Evolutionary conservation across 2,113 vertebrate genomes (phyloP), one percentile per base, ranked within the genome.

Genomic region (Colinus virginianus): DNA sequence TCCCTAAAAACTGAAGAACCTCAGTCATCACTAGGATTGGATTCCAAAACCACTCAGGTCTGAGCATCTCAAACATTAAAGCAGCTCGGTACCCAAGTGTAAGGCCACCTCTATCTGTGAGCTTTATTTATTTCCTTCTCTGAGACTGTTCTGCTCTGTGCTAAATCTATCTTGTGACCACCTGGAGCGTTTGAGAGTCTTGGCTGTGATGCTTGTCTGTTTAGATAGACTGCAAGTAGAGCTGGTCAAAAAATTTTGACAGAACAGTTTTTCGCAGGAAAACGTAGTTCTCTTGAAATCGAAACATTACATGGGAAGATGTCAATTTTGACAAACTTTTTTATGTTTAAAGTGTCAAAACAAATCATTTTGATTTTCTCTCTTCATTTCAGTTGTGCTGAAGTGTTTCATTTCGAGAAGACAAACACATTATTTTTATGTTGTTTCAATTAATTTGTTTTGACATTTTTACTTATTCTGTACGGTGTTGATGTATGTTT

Each of bases 171-270:
- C 94, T 91, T 63, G 91, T 68, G 95, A 78, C 91, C 95, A 96
- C 95, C 94, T 95, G 96, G 93, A 92, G 94, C 21, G 18, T 95
- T 95, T 78, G 79, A 68, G 84, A 95, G 85, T 68, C 91, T 94
- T 95, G 87, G 87, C 95, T 95, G 79, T 91, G 94, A 32, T 84
- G 62, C 79, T 90, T 96, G 91, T 96, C 93, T 94, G 78, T 91
- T 95, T 90, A 86, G 90, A 95, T 94, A 91, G 85, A 71, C 72
- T 92, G 82, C 13, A 88, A 94, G 89, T 12, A 78, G 84, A 95
- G 82, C 87, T 94, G 96, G 95, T 96, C 93, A 96, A 91, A 94
- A 94, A 96, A 91, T 87, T 90, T 84, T 96, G 94, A 96, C 93
- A 96, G 87, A 83, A 90, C 56, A 93, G 91, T 84, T 95, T 96